Evolutionary conservation across 1,140 invertebrate genomes (phyloP).

Genomic region (Drosophila ohnishii): DNA sequence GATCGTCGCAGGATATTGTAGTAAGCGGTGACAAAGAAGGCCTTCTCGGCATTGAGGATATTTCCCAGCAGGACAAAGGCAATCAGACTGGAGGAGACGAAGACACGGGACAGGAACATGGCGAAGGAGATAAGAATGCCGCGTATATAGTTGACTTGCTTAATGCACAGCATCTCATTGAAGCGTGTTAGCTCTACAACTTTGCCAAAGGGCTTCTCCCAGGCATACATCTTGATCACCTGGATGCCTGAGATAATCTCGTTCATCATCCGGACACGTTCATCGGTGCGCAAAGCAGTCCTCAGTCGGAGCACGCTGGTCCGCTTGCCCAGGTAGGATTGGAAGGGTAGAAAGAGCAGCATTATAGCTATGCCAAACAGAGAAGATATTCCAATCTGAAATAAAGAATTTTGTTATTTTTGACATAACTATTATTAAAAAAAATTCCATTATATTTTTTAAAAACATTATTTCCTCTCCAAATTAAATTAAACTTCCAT

Average conservation of each 20-base stretch:
- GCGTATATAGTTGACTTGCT: constrained; percentile 87
- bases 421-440: not conserved
- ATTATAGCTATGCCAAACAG: constrained; percentile 91
- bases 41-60: constrained; percentile 85
- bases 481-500: not conserved
- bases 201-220: constrained; percentile 91
- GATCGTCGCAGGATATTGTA: constrained; percentile 89
- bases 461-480: not conserved
- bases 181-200: constrained; percentile 85
- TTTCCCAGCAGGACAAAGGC: constrained; percentile 88
- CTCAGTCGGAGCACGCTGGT: constrained; percentile 87
- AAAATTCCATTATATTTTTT: constrained; percentile 48
- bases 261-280: constrained; percentile 93
- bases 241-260: constrained; percentile 94
- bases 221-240: constrained; percentile 97
- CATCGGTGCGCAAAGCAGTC: constrained; percentile 90
- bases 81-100: constrained; percentile 90
- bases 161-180: constrained; percentile 85
- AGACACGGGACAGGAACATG: constrained; percentile 89
- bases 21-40: constrained; percentile 89
- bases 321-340: constrained; percentile 89
- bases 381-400: constrained; percentile 84
- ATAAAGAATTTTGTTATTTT: not conserved
- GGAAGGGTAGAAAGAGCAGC: constrained; percentile 91
- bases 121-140: constrained; percentile 89